Evolutionary conservation across 2,797 vertebrate species (phyloP).

Genomic region (Pantherophis alleghaniensis): DNA sequence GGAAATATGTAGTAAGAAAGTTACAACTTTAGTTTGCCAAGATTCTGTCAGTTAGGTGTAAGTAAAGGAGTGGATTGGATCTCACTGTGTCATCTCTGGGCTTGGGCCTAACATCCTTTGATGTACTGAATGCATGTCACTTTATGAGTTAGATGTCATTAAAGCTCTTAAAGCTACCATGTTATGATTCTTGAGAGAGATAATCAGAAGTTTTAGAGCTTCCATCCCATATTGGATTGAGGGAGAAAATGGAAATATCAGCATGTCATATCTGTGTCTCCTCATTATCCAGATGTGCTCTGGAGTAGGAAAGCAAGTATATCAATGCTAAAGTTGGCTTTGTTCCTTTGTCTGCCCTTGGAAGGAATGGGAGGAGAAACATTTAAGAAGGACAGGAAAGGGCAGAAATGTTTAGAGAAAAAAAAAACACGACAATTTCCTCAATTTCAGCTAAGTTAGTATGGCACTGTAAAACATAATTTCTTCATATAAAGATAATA

Average conservation of each 20-base stretch:
- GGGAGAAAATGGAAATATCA: not conserved
- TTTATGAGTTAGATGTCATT: not conserved
- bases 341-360: not conserved
- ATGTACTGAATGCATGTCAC: not conserved
- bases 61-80: not conserved
- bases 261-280: not conserved
- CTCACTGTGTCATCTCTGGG: not conserved
- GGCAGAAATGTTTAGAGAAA: not conserved
- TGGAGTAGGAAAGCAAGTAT: not conserved
- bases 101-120: not conserved
- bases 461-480: not conserved
- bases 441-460: not conserved
- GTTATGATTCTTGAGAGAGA: not conserved
- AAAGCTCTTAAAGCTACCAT: not conserved
- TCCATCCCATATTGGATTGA: not conserved
- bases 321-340: not conserved
- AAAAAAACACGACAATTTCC: not conserved
- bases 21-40: not conserved
- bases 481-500: not conserved
- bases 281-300: not conserved
- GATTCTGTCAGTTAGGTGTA: not conserved
- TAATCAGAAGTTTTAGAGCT: not conserved
- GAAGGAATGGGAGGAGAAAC: not conserved
- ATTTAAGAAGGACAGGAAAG: not conserved
- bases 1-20: not conserved